Conservation (phyloP, 2,888 invertebrate genomes). For the Limnephilus lunatus region DNA sequence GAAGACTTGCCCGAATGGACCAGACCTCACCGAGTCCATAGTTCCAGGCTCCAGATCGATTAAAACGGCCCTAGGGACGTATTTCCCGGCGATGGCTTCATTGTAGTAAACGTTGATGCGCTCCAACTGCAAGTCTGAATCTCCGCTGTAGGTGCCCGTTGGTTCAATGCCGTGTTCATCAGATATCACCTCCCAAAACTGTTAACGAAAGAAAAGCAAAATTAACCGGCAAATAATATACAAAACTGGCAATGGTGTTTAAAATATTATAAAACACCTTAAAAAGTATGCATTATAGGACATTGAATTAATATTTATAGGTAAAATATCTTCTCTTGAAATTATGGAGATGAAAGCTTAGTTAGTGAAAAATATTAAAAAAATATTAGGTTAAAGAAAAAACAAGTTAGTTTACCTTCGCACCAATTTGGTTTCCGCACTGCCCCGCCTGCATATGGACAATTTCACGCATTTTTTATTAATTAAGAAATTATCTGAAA, state of each 20-base stretch:
- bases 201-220: slow-evolving; percentile 67
- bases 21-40: slow-evolving; percentile 85
- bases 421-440: slow-evolving; percentile 97
- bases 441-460: slow-evolving; percentile 96
- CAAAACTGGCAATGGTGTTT: too few relatives aligned
- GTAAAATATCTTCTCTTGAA: too few relatives aligned
- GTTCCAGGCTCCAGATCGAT: slow-evolving; percentile 89
- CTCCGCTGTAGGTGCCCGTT: slow-evolving; percentile 83
- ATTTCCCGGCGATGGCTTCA: slow-evolving; percentile 84
- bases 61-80: slow-evolving; percentile 85
- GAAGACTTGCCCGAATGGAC: slow-evolving; percentile 85
- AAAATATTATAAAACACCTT: too few relatives aligned
- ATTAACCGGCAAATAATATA: background rate
- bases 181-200: slow-evolving; percentile 92
- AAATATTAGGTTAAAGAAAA: background rate
- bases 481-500: background rate
- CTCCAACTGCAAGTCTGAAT: slow-evolving; percentile 85
- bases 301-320: too few relatives aligned
- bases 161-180: slow-evolving; percentile 88
- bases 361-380: background rate
- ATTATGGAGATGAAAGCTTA: too few relatives aligned
- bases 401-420: slow-evolving; percentile 83
- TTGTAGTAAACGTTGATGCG: slow-evolving; percentile 87
- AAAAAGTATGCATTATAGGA: too few relatives aligned
- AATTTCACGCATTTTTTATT: slow-evolving; percentile 92